Evolutionary conservation across 1,140 invertebrate species (phyloP), one percentile per base, ranked within the genome.

Genomic region (Ptiloglossa arizonensis): DNA sequence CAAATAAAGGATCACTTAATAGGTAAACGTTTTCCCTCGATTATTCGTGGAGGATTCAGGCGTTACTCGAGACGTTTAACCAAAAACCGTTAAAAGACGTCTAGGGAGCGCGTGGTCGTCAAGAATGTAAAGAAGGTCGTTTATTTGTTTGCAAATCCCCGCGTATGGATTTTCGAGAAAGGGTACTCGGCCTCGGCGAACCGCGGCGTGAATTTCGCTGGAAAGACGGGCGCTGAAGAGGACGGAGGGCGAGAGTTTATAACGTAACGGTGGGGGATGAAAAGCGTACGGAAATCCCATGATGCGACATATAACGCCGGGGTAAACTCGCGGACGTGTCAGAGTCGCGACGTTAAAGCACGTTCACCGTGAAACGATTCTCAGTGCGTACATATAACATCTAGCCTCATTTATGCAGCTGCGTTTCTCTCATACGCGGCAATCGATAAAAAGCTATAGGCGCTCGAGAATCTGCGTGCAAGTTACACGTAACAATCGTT

Each of bases 281-380:
- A 80, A 83, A 52, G 54, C 73, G 52, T 66, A 81, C 68, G 63
- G 63, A 75, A 81, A 81, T 84, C 68, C 72, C 79, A 79, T 79
- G 74, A 81, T 74, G 79, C 82, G 48, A 76, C 68, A 71, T 85
- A 78, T 81, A 85, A 79, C 79, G 64, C 57, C 66, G 64, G 50
- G 52, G 69, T 85, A 85, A 85, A 85, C 73, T 78, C 56, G 73
- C 66, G 83, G 52, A 85, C 83, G 82, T 85, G 83, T 81, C 73
- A 59, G 81, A 63, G 79, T 84, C 59, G 71, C 48, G 50, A 64
- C 69, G 76, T 85, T 85, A 85, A 85, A 85, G 79, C 79, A 85
- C 73, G 82, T 79, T 83, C 79, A 56, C 68, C 83, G 75, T 72
- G 72, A 83, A 66, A 76, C 69, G 75, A 79, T 66, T 67, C 59